A percentile compares a stretch with the other conserved stretches of the same genome.
These are phyloP conservation scores for Hestina assimilis DNA, from an alignment of 1,140 invertebrate genomes.

Conservation along the genomic window DNA sequence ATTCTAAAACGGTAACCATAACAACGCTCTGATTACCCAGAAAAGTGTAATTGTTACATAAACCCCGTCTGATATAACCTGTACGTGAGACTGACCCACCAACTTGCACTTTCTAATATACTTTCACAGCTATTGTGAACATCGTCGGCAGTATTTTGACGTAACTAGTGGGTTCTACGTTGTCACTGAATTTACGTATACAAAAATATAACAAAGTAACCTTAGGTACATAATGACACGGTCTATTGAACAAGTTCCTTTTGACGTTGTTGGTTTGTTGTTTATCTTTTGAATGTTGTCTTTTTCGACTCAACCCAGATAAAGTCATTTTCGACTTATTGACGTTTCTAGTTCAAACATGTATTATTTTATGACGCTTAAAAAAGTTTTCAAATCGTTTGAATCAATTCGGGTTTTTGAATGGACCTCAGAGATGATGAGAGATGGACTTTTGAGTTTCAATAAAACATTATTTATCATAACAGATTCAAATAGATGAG, in stretches of 20 bases:
- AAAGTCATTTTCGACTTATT: too few species aligned
- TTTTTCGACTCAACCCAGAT: too few species aligned
- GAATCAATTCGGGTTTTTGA: too few species aligned
- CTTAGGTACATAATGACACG: background rate
- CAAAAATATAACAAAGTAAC: background rate
- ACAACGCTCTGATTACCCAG: constrained; percentile 66
- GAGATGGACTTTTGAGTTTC: too few species aligned
- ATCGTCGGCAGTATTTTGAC: constrained; percentile 18
- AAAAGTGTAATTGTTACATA: constrained; percentile 67
- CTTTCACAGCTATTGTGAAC: constrained; percentile 70
- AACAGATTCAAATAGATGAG: too few species aligned
- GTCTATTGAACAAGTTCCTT: background rate
- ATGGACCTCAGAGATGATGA: too few species aligned
- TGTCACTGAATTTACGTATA: background rate
- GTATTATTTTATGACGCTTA: too few species aligned
- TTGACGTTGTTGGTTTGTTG: background rate
- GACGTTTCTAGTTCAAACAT: too few species aligned
- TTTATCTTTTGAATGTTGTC: too few species aligned
- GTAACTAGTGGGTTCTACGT: constrained; percentile 24
- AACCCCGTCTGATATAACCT: constrained; percentile 68
- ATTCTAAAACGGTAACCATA: constrained; percentile 34
- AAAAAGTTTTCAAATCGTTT: too few species aligned
- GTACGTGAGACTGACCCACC: constrained; percentile 59
- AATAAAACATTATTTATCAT: too few species aligned
- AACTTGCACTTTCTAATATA: constrained; percentile 71